phyloP scores from a whole-genome alignment of 2,113 vertebrate species.

The Martes martes region DNA sequence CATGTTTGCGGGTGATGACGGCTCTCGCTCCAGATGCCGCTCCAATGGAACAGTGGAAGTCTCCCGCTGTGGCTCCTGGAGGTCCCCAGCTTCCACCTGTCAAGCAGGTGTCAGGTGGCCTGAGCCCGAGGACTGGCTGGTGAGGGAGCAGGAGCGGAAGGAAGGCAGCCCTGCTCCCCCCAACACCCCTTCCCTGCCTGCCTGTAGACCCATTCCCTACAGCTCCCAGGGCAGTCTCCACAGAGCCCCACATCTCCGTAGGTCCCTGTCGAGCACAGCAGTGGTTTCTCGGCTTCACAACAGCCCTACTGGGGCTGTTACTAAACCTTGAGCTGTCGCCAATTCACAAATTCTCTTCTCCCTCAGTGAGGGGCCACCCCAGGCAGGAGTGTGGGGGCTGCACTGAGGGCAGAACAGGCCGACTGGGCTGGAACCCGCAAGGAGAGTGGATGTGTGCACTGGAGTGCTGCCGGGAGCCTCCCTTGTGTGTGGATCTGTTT shows the following conservation, averaged over 20 bases:
- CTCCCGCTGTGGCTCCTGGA: background rate
- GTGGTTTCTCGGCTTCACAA: background rate
- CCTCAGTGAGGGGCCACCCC: background rate
- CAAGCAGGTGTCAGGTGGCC: background rate
- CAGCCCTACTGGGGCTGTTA: background rate
- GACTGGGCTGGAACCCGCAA: background rate
- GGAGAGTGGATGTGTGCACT: accelerated
- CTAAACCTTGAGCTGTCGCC: background rate
- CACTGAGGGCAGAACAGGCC: background rate
- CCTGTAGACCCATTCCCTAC: background rate
- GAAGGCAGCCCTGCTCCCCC: background rate
- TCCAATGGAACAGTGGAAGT: accelerated
- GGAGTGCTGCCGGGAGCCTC: background rate
- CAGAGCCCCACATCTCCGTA: background rate
- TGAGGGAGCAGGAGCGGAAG: background rate
- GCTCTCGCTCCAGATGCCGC: background rate
- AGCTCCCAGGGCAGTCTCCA: background rate
- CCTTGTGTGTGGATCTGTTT: background rate
- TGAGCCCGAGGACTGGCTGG: background rate
- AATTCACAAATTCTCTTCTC: background rate
- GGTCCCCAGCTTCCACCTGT: background rate
- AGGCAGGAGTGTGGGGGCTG: background rate
- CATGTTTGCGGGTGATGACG: background rate
- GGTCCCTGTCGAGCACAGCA: background rate
- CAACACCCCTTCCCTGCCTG: background rate